phyloP scores from a whole-genome alignment of 2,888 invertebrate genomes.

The Drosophila anomalata region DNA sequence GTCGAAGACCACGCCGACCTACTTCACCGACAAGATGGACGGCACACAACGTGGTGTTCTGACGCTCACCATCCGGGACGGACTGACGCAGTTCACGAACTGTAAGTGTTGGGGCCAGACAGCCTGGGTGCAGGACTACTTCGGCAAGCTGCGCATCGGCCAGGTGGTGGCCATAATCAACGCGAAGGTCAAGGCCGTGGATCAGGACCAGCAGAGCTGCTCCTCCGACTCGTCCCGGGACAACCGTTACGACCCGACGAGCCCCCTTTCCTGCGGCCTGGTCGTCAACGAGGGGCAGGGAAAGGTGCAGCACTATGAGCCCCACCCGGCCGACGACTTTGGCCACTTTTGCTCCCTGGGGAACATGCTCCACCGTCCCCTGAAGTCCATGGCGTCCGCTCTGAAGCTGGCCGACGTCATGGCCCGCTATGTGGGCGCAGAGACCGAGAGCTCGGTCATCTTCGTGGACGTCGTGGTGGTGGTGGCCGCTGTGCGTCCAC shows the following conservation, averaged over 20 bases:
- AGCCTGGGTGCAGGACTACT: constrained; percentile 86
- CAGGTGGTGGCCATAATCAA: constrained; percentile 89
- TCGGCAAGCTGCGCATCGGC: constrained; percentile 88
- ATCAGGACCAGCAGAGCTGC: too few relatives aligned
- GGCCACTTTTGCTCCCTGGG: constrained; percentile 82
- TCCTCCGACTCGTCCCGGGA: constrained; percentile 82
- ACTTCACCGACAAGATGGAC: constrained; percentile 73
- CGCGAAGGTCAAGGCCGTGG: constrained; percentile 85
- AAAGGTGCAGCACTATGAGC: constrained; percentile 86
- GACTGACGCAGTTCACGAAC: constrained; percentile 89
- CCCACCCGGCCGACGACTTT: constrained; percentile 72
- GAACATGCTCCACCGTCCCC: constrained; percentile 87
- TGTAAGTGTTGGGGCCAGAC: constrained; percentile 90
- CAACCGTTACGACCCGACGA: constrained; percentile 86
- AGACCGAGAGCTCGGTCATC: constrained; percentile 11
- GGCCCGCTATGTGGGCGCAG: constrained; percentile 25
- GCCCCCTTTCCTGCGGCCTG: constrained; percentile 87
- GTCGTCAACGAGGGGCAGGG: constrained; percentile 88
- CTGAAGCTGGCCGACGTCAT: constrained; percentile 79
- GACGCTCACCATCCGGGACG: constrained; percentile 91
- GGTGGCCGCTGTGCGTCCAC: constrained; percentile 87
- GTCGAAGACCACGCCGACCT: constrained; percentile 87
- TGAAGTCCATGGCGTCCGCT: constrained; percentile 85
- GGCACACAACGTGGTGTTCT: constrained; percentile 88
- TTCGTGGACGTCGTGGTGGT: constrained; percentile 88